Evolutionary conservation across 2,113 vertebrate genomes (phyloP), one percentile per base, ranked within the genome.

Genomic region (Colistium nudipinnis): DNA sequence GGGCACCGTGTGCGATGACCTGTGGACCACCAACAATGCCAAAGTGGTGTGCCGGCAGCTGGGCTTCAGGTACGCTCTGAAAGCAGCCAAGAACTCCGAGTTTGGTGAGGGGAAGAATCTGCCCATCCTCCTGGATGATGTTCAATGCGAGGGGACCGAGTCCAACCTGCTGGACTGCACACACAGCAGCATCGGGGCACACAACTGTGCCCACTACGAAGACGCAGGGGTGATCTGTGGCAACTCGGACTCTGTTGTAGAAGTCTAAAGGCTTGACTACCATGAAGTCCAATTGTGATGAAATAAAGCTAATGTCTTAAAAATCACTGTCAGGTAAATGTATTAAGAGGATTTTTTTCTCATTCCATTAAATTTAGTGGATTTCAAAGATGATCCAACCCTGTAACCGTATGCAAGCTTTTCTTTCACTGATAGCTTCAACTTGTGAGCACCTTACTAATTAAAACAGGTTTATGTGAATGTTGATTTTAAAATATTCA

Each of bases 1-100:
- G 97, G 97, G 96, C 47, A 98, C 96, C 0, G 93, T 98, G 30
- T 99, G 97, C 0, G 96, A 98, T 0, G 96, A 98, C 1, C 88
- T 93, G 3, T 98, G 97, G 97, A 88, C 81, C 62, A 27, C 3
- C 1, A 35, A 79, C 0, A 94, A 93, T 0, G 96, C 96, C 0
- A 35, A 76, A 0, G 96, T 98, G 27, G 96, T 97, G 53, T 99
- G 97, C 70, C 92, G 82, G 45, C 97, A 98, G 90, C 89, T 98
- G 39, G 97, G 97, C 44, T 99, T 95, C 64, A 80, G 54, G 1
- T 39, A 89, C 0, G 94, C 69, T 0, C 73, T 92, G n/a, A 90
- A 94, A 35, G 96, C 96, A 3, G 51, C 85, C 74, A 97, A 94
- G 84, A 92, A 93, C 9, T 93, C 95, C 0, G 95, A 97, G 75